Base-by-base conservation (phyloP, 2,113 vertebrate genomes). In the Grammomys dolichurus region DNA sequence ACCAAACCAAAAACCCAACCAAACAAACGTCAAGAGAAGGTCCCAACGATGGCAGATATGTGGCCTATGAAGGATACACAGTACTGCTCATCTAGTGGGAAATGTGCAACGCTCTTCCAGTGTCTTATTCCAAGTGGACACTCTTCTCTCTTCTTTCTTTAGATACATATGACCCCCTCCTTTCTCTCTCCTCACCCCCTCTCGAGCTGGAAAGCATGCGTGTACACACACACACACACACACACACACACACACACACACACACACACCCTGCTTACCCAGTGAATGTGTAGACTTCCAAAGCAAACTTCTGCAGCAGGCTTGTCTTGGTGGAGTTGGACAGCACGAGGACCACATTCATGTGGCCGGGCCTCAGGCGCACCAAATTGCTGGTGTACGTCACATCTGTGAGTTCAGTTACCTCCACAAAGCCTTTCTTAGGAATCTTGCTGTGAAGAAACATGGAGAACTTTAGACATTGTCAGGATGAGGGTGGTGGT, bases 331-430 rank as follows among this genome's bases (percentile, higher is more conserved):
- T 99, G 58, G 99, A 97, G 65, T 98, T 99, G 0, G 99, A 99
- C n/a, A 99, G 99, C 87, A 99, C 99, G 95, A 99, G 98, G 89
- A 99, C 99, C n/a, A 99, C 99, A 0, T 99, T 99, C 97, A 99
- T 99, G 98, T 99, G 99, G 8, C 99, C 99, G 0, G 99, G 99
- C 96, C 99, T 98, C 97, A 99, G 98, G 95, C 99, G 99, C 11
- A 99, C 99, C 96, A 99, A 89, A 98, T 99, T 99, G 95, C 99
- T 99, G 92, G 98, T 99, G 97, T 99, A 99, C 0, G 99, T 99
- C 95, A 99, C 99, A 65, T 99, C 99, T 0, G 99, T 99, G 75
- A 99, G 98, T 98, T 99, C 99, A 0, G 99, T 99, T 94, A 99
- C 99, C 97, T 99, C 99, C 31, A 99, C 99, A 31, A 99, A 99